Evolutionary conservation across 92 coral and sea anemone genomes (phyloP).

Genomic region (Pocillopora grandis): DNA sequence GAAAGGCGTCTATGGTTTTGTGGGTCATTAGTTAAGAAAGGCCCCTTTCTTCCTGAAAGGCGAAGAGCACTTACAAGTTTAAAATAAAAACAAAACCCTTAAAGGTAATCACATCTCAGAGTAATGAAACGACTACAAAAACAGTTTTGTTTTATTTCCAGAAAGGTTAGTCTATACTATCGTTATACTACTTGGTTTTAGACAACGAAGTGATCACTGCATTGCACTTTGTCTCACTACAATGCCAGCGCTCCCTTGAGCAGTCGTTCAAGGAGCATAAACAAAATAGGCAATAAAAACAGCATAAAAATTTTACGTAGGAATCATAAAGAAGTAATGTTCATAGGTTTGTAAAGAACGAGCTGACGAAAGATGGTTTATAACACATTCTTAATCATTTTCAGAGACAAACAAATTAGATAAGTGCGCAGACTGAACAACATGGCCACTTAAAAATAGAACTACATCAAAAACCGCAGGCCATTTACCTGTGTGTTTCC

Average conservation of each 20-base stretch:
- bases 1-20: slow-evolving; percentile 37
- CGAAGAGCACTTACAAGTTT: slow-evolving; percentile 19
- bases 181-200: not conserved
- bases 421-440: not conserved
- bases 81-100: slow-evolving; percentile 30
- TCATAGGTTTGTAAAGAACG: not conserved
- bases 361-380: not conserved
- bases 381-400: not conserved
- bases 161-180: slow-evolving; percentile 11
- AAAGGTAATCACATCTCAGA: slow-evolving; percentile 5
- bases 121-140: slow-evolving; percentile 8
- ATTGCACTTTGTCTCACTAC: too few species aligned
- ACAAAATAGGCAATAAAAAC: too few species aligned
- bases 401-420: not conserved
- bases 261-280: too few species aligned
- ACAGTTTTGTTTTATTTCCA: slow-evolving; percentile 1
- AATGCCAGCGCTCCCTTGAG: too few species aligned
- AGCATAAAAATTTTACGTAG: too few species aligned
- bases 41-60: not conserved
- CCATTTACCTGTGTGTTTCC: not conserved
- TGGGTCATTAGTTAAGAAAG: slow-evolving; percentile 27
- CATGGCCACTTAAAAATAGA: slow-evolving; percentile 3
- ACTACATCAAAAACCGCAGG: not conserved
- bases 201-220: too few species aligned
- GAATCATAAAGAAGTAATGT: too few species aligned